Evolutionary conservation across 2,797 vertebrate species (phyloP), one percentile per base, ranked within the genome.

Genomic region (Microctenopoma lineatum): DNA sequence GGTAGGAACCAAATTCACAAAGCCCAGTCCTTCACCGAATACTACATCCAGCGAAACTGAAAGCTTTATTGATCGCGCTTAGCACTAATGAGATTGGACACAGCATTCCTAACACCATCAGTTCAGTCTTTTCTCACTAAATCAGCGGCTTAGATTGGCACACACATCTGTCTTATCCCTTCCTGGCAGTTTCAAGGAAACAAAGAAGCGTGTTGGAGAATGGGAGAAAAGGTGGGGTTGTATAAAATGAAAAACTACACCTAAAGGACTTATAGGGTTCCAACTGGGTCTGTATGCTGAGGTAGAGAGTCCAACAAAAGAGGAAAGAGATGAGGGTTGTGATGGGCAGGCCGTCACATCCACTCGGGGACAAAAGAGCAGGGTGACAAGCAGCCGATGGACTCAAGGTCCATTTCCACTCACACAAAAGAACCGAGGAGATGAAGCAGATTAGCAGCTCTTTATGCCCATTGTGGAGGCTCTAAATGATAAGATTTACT

Each of bases 391-490:
- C 84, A 79, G 81, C 80, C 68, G 84, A 84, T 78, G 85, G 89
- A 89, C 90, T 87, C 88, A 91, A 78, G 86, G 85, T 84, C 89
- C 83, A 93, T 93, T 93, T 91, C 92, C 87, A 90, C 87, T 86
- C 48, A 0, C 87, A 93, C 91, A 94, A 91, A 91, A 80, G 90
- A 73, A 47, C 75, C 71, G 59, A 48, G 61, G 79, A 92, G 90
- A 94, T 93, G 88, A 91, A 90, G 84, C 84, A 85, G 90, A 94
- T 94, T 90, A 92, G 81, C 67, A 59, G 85, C 87, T 91, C 92
- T 92, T 90, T 88, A 87, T 85, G 79, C 70, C 82, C 75, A 91
- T 93, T 94, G 93, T 94, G 74, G 67, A 73, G 59, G 10, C 52
- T 84, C 80, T 69, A 91, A 92, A 91, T 90, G 92, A 93, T 93